Base-by-base conservation (phyloP, 2,113 vertebrate species). In the Phalacrocorax aristotelis region DNA sequence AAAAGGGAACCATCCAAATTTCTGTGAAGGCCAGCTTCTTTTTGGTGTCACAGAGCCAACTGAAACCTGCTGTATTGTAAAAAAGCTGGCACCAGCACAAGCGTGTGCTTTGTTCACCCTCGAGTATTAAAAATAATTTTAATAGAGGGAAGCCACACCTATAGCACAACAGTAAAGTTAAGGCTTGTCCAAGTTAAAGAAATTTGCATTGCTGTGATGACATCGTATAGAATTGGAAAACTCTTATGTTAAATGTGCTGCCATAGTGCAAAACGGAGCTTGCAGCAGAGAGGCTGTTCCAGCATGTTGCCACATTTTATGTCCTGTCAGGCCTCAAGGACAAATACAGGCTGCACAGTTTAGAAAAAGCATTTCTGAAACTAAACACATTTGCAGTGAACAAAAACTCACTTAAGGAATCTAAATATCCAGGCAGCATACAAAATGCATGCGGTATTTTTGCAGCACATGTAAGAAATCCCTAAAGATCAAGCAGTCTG, bases 61-160 rank as follows among this genome's bases (percentile, higher is more conserved):
- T 54, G 82, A 96, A 91, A 91, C 87, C 77, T 96, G 38, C 58
- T 66, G 30, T 54, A 29, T 76, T 91, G 64, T 75, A 77, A 94
- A 86, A 89, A 15, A 40, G 13, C 54, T 76, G 85, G 49, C 85
- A 87, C 89, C 51, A 78, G 77, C 81, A 84, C 11, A 70, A n/a
- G 57, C 11, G 0, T 79, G 15, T 81, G 78, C 69, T 89, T 86
- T 90, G 78, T 70, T 95, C 46, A 61, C 38, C 36, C n/a, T 76
- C 9, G 4, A 89, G 36, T 91, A 57, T 89, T 93, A 79, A 55
- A 71, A 87, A n/a, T 12, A 83, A 19, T 48, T 89, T 60, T 74
- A 54, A 62, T 65, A 76, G 62, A 54, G 51, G 70, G 52, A 94
- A 87, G 23, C 89, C 94, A 51, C 87, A 38, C 62, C 77, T 89